Conservation (phyloP, 2,888 invertebrate species). For the Drosophila mercatorum region DNA sequence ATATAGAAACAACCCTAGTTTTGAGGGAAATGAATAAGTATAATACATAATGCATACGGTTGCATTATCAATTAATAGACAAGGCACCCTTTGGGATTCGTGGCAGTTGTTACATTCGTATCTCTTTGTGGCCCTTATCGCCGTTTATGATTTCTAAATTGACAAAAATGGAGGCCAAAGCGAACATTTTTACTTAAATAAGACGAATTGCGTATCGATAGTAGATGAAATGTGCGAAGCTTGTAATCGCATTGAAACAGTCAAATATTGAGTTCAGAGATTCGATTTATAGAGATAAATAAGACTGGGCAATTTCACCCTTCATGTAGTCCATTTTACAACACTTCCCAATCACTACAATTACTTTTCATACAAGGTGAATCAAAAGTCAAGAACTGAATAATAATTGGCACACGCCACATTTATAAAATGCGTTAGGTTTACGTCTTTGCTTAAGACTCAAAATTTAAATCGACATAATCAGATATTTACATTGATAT, state of each 20-base stretch:
- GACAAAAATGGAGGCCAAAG: conserved; percentile 48
- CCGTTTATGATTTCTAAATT: conserved; percentile 39
- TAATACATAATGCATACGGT: conserved; percentile 48
- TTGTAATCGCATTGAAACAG: neutral
- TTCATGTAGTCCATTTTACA: no score
- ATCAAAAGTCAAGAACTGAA: no score
- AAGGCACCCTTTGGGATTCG: conserved; percentile 32
- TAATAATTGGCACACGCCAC: no score
- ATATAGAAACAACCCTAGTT: conserved; percentile 45
- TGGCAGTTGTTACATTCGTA: conserved; percentile 61
- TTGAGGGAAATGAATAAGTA: conserved; percentile 36
- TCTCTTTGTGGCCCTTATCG: conserved; percentile 46
- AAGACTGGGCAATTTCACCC: neutral
- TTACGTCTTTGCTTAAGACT: no score
- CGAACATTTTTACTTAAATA: neutral
- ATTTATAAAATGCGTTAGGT: no score
- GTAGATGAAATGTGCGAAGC: neutral
- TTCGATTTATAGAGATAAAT: neutral
- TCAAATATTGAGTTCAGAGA: neutral
- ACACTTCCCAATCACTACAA: no score
- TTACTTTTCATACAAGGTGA: no score
- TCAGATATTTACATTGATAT: no score
- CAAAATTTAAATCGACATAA: no score
- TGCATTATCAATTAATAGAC: conserved; percentile 45
- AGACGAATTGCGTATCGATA: neutral